Evolutionary conservation across 2,113 vertebrate genomes (phyloP).

Genomic region (Pelecanus crispus): DNA sequence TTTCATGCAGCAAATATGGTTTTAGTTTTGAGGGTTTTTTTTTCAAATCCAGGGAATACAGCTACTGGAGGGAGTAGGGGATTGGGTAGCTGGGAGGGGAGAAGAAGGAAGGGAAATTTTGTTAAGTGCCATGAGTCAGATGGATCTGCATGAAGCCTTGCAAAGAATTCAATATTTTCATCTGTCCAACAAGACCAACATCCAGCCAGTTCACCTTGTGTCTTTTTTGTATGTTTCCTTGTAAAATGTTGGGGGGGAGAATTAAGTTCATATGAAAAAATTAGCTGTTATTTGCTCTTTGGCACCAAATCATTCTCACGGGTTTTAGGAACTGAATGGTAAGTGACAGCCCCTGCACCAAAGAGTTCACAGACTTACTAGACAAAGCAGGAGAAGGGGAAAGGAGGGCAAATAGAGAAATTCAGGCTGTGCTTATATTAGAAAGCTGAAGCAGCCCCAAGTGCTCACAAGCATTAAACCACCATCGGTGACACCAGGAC

Average conservation of each 20-base stretch:
- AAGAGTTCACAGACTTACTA: background rate
- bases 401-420: background rate
- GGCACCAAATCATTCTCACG: background rate
- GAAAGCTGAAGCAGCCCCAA: background rate
- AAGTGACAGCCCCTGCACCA: background rate
- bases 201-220: background rate
- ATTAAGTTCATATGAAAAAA: background rate
- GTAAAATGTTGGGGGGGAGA: rapidly evolving
- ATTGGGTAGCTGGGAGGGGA: background rate
- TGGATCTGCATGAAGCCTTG: background rate
- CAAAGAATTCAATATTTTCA: background rate
- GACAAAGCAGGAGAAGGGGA: background rate
- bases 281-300: background rate
- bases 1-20: background rate
- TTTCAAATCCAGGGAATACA: background rate
- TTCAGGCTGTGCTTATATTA: background rate
- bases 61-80: background rate
- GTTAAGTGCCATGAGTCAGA: background rate
- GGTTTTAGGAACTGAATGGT: background rate
- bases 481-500: background rate
- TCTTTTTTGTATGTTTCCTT: background rate
- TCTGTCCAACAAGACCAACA: background rate
- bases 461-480: background rate
- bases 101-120: background rate
- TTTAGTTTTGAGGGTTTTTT: background rate